phyloP scores from a whole-genome alignment of 1,140 invertebrate species.

The Ceratina australensis region DNA sequence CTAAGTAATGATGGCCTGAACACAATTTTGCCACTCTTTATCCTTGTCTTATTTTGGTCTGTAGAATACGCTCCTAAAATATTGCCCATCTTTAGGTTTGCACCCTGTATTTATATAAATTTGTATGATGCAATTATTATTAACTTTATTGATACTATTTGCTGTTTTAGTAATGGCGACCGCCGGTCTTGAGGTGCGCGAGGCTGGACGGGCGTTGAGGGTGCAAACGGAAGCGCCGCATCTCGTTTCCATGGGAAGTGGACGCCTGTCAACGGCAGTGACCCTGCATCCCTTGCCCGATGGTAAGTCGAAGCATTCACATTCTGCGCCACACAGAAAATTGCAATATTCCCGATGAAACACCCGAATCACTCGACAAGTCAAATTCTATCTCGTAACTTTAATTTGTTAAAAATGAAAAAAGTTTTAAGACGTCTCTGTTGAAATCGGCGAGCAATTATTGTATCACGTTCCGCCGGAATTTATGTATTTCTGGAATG shows the following conservation, averaged over 20 bases:
- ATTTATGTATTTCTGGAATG: no score
- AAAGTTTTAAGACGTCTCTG: not conserved
- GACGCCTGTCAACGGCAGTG: constrained; percentile 92
- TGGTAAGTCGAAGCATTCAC: constrained; percentile 81
- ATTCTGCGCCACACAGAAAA: not conserved
- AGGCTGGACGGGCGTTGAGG: constrained; percentile 83
- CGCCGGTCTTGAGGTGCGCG: constrained; percentile 75
- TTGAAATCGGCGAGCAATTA: not conserved
- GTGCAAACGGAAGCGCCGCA: constrained; percentile 93
- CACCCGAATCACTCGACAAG: not conserved
- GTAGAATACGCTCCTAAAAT: no score
- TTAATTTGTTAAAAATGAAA: not conserved
- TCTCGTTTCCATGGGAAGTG: constrained; percentile 93
- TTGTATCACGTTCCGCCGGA: no score
- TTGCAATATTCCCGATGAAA: not conserved
- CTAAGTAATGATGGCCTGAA: no score
- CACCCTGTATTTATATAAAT: no score
- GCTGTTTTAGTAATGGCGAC: constrained; percentile 70
- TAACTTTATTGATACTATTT: not conserved
- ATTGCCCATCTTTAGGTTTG: no score
- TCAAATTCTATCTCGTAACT: not conserved
- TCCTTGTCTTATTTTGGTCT: no score
- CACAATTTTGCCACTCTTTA: no score
- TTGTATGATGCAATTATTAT: no score
- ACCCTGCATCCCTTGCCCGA: constrained; percentile 91